Evolutionary conservation across 2,113 vertebrate genomes (phyloP), one percentile per base, ranked within the genome.

Genomic region (Gorsachius goisagi): DNA sequence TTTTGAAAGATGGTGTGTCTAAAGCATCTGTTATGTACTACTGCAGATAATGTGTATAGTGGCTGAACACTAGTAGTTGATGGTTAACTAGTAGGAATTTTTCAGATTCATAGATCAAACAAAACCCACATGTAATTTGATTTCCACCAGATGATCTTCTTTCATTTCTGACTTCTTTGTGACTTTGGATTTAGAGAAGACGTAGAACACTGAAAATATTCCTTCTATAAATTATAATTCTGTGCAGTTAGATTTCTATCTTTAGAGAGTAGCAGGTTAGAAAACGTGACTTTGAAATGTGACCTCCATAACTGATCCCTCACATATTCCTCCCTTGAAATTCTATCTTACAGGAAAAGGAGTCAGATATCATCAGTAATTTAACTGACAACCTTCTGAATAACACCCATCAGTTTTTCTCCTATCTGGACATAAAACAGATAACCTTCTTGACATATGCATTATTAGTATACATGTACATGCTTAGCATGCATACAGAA

Each of bases 281-380:
- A 41, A 90, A 92, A 88, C 0, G 0, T 6, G 37, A 35, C 85
- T 96, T 95, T 93, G 90, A 94, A 94, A 93, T 82, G 23, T 90
- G 88, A 93, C 85, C 69, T 91, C 66, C 45, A 26, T 37, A 35
- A 19, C 49, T 88, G 69, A 71, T 88, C 94, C 66, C 16, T 85
- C 62, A 76, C 19, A 52, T 69, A 68, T 60, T 91, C 53, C 39
- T 93, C 52, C 69, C 73, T 92, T 85, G 62, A 89, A 93, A 85
- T 82, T 79, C 58, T 75, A 0, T 52, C 44, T 91, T 44, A 53
- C 2, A 64, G 33, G 26, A 81, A 75, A 90, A 68, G 18, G 15
- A 73, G 39, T 52, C 17, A 73, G 63, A 64, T 85, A 53, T 9
- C 52, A 66, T 49, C 79, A 88, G 71, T 64, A 72, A 78, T 89